Evolutionary conservation across 1,140 invertebrate species (phyloP).

Genomic region (Rhopalosiphum maidis): DNA sequence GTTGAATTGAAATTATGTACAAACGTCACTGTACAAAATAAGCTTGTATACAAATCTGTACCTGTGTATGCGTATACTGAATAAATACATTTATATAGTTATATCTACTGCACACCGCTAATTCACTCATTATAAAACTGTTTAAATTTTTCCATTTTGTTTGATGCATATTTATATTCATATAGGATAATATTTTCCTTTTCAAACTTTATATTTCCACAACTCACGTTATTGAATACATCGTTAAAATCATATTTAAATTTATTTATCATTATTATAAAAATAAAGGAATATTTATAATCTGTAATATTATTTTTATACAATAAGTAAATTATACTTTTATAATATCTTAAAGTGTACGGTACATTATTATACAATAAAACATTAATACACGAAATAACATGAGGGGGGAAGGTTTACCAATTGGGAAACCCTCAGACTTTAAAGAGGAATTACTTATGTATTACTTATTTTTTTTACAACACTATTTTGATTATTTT

Average conservation of each 20-base stretch:
- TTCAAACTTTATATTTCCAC: neutral
- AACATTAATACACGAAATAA: too few species aligned
- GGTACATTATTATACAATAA: too few species aligned
- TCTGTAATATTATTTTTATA: too few species aligned
- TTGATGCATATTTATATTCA: neutral
- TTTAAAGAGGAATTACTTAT: too few species aligned
- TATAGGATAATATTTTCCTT: neutral
- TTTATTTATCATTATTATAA: neutral
- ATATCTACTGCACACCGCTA: neutral
- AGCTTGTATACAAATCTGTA: conserved; percentile 11
- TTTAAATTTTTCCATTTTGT: neutral
- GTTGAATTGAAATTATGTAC: conserved; percentile 23
- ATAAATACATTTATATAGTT: too few species aligned
- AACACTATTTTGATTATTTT: too few species aligned
- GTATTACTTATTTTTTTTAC: too few species aligned
- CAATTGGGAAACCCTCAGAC: too few species aligned
- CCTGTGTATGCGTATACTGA: neutral
- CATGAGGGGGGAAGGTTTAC: too few species aligned
- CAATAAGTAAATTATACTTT: too few species aligned
- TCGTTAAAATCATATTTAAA: neutral
- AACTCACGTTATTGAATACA: neutral
- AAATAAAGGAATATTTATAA: too few species aligned
- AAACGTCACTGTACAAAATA: neutral
- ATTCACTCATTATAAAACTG: neutral
- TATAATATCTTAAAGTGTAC: too few species aligned